Evolutionary conservation across 2,888 invertebrate genomes (phyloP), one percentile per base, ranked within the genome.

Genomic region (Chouioia cunea): DNA sequence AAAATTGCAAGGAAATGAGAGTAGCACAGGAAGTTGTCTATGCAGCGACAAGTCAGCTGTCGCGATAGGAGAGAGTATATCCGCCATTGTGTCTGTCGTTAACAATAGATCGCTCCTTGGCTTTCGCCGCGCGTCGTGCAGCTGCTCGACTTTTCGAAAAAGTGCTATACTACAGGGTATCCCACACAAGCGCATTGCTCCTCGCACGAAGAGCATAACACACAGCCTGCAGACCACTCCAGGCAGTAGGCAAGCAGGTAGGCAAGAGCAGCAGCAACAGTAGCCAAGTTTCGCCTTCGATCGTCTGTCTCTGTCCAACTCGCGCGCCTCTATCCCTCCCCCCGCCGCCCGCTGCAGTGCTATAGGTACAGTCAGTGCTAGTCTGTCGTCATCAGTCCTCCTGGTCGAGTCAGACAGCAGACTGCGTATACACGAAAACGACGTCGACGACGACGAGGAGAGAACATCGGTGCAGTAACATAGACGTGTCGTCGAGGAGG

Each of bases 301-400:
- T 52, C 52, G 22, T 12, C 20, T 18, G 20, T 52, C 52, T 52
- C 20, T 20, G 20, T 52, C 52, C 1, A 18, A 15, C 57, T 15
- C 14, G 15, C n/a, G 36, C 8, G 44, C 4, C 10, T 10, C 14
- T 16, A 10, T 43, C 12, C 20, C n/a, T 46, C n/a, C 58, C 58
- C 46, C 58, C n/a, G 20, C 22, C 46, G 20, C 0, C 15, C 8
- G 2, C 44, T 43, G 44, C 22, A 4, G 18, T 46, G 46, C 14
- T 36, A 36, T 27, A 27, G 27, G 36, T 36, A 36, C 36, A 36
- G 36, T 36, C 36, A 36, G 46, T 46, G 46, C 46, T 46, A 20
- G 44, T 10, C 16, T 58, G 46, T 58, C 58, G 58, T 58, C 58
- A 58, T 58, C 58, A 22, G 46, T 58, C 46, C 58, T 58, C n/a